Percentiles rank a stretch among this genome's conserved stretches.
phyloP scores from a whole-genome alignment of 2,113 vertebrate species.

The Phainopepla nitens region DNA sequence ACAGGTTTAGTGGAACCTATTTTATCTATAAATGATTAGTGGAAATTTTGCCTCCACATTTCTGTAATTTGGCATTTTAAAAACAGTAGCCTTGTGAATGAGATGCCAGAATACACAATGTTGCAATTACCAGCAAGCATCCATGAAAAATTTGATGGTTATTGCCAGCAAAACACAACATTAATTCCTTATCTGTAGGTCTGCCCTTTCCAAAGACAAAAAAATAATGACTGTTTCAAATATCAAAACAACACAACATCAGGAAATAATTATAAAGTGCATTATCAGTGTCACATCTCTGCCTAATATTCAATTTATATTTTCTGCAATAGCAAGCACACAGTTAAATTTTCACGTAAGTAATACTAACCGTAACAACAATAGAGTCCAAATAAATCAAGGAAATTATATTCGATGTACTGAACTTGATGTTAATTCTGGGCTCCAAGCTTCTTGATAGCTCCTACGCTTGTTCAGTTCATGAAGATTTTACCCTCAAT shows the following conservation, averaged over 20 bases:
- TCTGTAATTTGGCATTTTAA: not conserved
- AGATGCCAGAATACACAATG: not conserved
- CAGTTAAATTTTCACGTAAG: not conserved
- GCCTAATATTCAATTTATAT: not conserved
- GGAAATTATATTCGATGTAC: not conserved
- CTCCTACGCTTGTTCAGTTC: not conserved
- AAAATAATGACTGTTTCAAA: not conserved
- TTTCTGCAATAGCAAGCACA: not conserved
- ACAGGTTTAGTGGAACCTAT: not conserved
- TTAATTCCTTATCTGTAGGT: not conserved
- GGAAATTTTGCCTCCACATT: not conserved
- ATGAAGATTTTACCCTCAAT: not conserved
- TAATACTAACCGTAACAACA: not conserved
- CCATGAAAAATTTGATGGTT: not conserved
- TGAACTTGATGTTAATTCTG: not conserved
- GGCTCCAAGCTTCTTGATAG: not conserved
- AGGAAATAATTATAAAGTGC: not conserved
- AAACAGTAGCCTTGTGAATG: not conserved
- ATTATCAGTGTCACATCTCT: not conserved
- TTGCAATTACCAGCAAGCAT: not conserved
- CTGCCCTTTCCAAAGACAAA: not conserved
- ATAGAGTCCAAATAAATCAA: not conserved
- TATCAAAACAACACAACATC: not conserved
- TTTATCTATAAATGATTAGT: too few species aligned
- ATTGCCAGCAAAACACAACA: not conserved